Conservation (phyloP, 2,888 invertebrate genomes). For the Drosophila cyrtoloma region DNA sequence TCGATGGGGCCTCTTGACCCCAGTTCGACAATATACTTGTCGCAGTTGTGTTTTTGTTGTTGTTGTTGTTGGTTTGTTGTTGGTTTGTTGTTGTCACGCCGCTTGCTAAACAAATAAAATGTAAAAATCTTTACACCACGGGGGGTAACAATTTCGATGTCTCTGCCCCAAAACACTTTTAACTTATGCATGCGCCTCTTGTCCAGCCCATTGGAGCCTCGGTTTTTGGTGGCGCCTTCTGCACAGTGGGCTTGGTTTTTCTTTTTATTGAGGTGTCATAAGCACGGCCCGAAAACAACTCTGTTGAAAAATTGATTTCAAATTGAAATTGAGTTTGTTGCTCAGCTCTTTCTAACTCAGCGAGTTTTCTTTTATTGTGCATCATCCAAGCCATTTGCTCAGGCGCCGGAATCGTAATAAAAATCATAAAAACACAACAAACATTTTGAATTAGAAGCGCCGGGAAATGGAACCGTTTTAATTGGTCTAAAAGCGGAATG, state of each 20-base stretch:
- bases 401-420: slow-evolving; percentile 80
- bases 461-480: slow-evolving; percentile 70
- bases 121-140: slow-evolving; percentile 77
- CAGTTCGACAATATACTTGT: slow-evolving; percentile 41
- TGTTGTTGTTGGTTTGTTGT: slow-evolving; percentile 26
- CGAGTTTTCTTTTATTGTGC: slow-evolving; percentile 59
- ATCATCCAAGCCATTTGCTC: slow-evolving; percentile 47
- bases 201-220: slow-evolving; percentile 18
- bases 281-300: slow-evolving; percentile 55
- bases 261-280: slow-evolving; percentile 78
- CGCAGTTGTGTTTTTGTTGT: slow-evolving; percentile 40
- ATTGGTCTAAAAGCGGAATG: slow-evolving; percentile 58
- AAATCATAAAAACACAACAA: slow-evolving; percentile 66
- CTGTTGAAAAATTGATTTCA: slow-evolving; percentile 79
- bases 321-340: slow-evolving; percentile 72
- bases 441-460: slow-evolving; percentile 24
- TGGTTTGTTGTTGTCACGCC: slow-evolving; percentile 58
- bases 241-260: slow-evolving; percentile 33
- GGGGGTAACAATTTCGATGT: slow-evolving; percentile 57
- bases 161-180: slow-evolving; percentile 22
- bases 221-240: slow-evolving; percentile 64
- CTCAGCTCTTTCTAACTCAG: slow-evolving; percentile 26
- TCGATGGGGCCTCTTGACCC: slow-evolving; percentile 41
- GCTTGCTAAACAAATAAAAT: slow-evolving; percentile 78
- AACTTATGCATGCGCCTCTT: slow-evolving; percentile 73